These are phyloP conservation scores for Cichlasoma orientale DNA, from an alignment of 2,797 vertebrate species.

Conservation along the genomic window DNA sequence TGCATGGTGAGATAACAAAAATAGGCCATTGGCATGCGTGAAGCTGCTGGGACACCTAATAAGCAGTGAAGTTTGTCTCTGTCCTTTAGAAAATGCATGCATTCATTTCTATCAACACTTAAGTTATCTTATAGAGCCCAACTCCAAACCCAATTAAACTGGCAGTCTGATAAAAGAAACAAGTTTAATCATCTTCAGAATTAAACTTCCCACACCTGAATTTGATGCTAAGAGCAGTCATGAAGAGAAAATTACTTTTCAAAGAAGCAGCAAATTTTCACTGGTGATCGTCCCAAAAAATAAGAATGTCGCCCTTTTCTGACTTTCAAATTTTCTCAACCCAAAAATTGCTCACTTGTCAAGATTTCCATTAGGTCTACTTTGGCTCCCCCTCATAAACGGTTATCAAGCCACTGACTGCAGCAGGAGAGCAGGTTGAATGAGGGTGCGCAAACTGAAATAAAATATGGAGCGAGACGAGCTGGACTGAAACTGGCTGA, in stretches of 20 bases:
- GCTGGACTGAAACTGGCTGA: background rate
- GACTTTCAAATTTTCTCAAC: background rate
- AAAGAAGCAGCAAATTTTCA: background rate
- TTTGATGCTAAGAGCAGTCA: background rate
- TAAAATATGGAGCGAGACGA: background rate
- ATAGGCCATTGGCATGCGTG: background rate
- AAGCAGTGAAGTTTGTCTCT: background rate
- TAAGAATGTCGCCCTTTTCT: background rate
- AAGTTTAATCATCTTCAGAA: constrained; percentile 1
- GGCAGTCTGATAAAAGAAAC: constrained; percentile 8
- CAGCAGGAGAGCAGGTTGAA: background rate
- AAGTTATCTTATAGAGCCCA: no score
- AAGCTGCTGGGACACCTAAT: background rate
- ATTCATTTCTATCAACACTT: no score
- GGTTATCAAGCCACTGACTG: background rate
- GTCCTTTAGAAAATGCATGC: background rate
- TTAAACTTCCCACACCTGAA: constrained; percentile 2
- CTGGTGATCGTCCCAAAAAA: background rate
- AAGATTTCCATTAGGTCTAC: background rate
- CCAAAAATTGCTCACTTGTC: background rate
- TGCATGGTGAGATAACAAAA: background rate
- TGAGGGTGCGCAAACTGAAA: background rate
- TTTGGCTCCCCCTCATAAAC: background rate
- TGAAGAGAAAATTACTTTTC: background rate
- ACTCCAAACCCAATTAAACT: background rate